A percentile compares a stretch with the other conserved stretches of the same genome.
These are phyloP conservation scores for Ceratitis capitata DNA, from an alignment of 1,140 invertebrate species.

Conservation along the genomic window DNA sequence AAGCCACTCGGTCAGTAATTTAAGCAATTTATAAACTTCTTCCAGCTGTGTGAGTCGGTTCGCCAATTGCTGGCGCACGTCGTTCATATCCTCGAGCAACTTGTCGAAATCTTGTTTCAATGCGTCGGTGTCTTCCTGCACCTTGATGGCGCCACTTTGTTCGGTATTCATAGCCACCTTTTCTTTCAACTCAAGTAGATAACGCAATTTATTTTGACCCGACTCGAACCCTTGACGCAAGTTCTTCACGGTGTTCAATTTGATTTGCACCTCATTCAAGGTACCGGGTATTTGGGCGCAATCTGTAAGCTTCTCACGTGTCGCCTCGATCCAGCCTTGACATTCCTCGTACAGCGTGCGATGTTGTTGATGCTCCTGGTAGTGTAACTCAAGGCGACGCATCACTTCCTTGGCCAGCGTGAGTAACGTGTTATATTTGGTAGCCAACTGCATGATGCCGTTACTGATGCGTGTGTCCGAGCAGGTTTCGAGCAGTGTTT, in stretches of 20 bases:
- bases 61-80: conserved; percentile 77
- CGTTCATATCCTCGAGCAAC: conserved; percentile 81
- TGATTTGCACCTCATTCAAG: conserved; percentile 82
- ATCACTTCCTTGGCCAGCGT: conserved; percentile 93
- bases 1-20: conserved; percentile 83
- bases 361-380: conserved; percentile 91
- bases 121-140: conserved; percentile 89
- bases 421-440: conserved; percentile 92
- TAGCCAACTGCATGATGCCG: conserved; percentile 91
- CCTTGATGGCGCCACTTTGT: conserved; percentile 83
- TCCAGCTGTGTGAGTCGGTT: conserved; percentile 79
- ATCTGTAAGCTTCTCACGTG: conserved; percentile 82
- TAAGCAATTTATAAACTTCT: conserved; percentile 83
- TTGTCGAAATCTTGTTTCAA: conserved; percentile 90
- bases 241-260: conserved; percentile 83
- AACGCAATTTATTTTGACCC: conserved; percentile 89
- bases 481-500: conserved; percentile 89
- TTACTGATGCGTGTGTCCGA: conserved; percentile 93
- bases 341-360: conserved; percentile 90
- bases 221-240: conserved; percentile 88
- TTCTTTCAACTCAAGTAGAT: conserved; percentile 90
- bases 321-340: conserved; percentile 89
- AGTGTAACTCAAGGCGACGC: conserved; percentile 87
- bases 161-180: conserved; percentile 93
- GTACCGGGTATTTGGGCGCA: conserved; percentile 81